A percentile compares a stretch with the other conserved stretches of the same genome.
Evolutionary conservation across 2,888 invertebrate species (phyloP).

Genomic region (Tiliacea citrago): DNA sequence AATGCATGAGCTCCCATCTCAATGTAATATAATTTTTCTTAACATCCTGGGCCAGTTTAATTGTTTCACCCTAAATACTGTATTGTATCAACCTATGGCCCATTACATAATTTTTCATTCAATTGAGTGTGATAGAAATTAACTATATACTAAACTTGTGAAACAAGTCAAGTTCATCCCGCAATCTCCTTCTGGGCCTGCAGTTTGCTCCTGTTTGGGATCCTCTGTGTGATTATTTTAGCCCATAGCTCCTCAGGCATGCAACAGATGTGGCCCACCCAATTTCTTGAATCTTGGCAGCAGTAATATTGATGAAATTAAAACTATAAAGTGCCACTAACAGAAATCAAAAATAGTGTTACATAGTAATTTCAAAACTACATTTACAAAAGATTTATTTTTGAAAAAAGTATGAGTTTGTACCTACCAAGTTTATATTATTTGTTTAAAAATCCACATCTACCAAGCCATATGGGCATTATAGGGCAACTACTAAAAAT

Average conservation of each 20-base stretch:
- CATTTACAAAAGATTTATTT: neutral
- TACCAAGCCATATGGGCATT: no score
- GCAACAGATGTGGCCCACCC: neutral
- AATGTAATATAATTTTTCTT: neutral
- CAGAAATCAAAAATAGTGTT: neutral
- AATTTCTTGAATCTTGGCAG: neutral
- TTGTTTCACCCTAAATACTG: neutral
- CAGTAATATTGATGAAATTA: neutral
- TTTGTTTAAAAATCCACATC: no score
- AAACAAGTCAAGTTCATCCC: neutral
- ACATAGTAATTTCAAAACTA: neutral
- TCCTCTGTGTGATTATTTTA: neutral
- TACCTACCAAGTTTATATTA: neutral
- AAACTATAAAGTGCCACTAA: neutral
- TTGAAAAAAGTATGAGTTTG: neutral
- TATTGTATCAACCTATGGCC: neutral
- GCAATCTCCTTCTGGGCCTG: neutral
- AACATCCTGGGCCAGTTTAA: neutral
- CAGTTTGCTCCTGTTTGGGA: neutral
- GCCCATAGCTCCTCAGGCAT: neutral
- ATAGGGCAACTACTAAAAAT: neutral
- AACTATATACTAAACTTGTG: neutral
- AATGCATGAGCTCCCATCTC: neutral
- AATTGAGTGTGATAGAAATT: neutral
- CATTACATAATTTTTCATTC: neutral